Conservation (phyloP, 1,140 invertebrate species). For the Chironomus striatipennis region DNA sequence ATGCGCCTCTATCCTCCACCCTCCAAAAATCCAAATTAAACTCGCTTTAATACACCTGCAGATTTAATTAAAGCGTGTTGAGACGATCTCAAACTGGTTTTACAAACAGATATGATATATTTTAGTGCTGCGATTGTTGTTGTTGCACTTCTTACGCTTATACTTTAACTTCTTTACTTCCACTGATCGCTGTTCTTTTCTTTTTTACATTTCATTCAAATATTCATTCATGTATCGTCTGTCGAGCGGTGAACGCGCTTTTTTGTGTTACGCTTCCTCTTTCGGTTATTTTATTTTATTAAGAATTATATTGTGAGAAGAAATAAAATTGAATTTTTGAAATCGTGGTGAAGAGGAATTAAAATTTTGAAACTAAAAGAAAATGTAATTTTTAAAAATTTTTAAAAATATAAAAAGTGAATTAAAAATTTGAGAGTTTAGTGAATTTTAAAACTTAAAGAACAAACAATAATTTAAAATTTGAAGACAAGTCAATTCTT, state of each 20-base stretch:
- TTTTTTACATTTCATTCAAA: neutral
- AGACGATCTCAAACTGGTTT: conserved; percentile 3
- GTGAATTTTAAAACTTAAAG: too few relatives aligned
- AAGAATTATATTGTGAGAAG: neutral
- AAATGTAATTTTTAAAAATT: too few relatives aligned
- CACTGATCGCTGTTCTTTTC: neutral
- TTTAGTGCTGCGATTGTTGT: neutral
- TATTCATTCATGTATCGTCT: neutral
- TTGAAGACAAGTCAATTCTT: too few relatives aligned
- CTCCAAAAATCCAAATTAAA: too few relatives aligned
- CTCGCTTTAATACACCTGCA: neutral
- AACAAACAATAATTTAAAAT: too few relatives aligned
- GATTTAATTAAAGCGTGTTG: conserved; percentile 3
- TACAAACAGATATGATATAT: neutral
- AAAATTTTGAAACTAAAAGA: neutral
- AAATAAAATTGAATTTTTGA: neutral
- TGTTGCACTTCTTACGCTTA: neutral
- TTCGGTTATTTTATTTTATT: neutral
- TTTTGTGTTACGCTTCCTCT: neutral
- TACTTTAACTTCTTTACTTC: neutral
- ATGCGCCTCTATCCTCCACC: too few relatives aligned
- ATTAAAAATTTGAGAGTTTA: too few relatives aligned
- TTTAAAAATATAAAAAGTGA: too few relatives aligned
- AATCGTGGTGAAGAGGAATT: neutral
- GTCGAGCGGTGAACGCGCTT: neutral